A percentile compares a stretch with the other conserved stretches of the same genome.
These are phyloP conservation scores for Dusona sp. DNA, from an alignment of 2,888 invertebrate species.

Conservation along the genomic window DNA sequence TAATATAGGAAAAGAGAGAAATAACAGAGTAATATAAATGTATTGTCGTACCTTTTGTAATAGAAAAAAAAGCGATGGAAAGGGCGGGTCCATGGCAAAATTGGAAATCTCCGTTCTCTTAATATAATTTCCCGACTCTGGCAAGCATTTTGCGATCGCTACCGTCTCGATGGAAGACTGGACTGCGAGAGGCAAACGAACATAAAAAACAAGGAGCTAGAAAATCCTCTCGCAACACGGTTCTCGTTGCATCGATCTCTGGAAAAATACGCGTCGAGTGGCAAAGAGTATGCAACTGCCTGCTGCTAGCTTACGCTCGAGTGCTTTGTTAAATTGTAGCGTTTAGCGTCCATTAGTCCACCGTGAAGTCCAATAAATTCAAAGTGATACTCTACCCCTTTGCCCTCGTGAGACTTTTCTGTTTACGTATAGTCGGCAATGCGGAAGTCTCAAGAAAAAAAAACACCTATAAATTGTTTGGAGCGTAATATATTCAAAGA, in stretches of 20 bases:
- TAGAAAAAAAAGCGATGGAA: constrained; percentile 9
- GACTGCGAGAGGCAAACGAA: constrained; percentile 9
- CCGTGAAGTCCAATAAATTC: constrained; percentile 70
- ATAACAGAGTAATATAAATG: constrained; percentile 9
- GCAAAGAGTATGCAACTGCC: constrained; percentile 45
- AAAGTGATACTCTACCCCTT: constrained; percentile 22
- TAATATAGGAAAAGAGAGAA: neutral
- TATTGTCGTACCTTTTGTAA: neutral
- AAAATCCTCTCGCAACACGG: constrained; percentile 8
- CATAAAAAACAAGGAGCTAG: constrained; percentile 13
- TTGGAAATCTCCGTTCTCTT: constrained; percentile 56
- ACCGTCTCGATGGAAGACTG: constrained; percentile 45
- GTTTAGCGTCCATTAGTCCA: constrained; percentile 73
- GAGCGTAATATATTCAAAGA: constrained; percentile 21
- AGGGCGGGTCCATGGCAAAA: constrained; percentile 36
- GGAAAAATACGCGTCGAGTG: constrained; percentile 22
- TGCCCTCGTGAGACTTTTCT: constrained; percentile 40
- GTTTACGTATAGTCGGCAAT: constrained; percentile 22
- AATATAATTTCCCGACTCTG: constrained; percentile 22
- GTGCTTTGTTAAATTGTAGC: constrained; percentile 68
- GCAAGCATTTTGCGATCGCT: constrained; percentile 37
- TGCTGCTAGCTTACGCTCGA: constrained; percentile 59
- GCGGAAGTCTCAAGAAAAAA: constrained; percentile 37
- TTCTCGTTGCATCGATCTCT: constrained; percentile 44
- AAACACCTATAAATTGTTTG: neutral